Evolutionary conservation across 1,140 invertebrate genomes (phyloP), one percentile per base, ranked within the genome.

Genomic region (Macrocentrus cingulum): DNA sequence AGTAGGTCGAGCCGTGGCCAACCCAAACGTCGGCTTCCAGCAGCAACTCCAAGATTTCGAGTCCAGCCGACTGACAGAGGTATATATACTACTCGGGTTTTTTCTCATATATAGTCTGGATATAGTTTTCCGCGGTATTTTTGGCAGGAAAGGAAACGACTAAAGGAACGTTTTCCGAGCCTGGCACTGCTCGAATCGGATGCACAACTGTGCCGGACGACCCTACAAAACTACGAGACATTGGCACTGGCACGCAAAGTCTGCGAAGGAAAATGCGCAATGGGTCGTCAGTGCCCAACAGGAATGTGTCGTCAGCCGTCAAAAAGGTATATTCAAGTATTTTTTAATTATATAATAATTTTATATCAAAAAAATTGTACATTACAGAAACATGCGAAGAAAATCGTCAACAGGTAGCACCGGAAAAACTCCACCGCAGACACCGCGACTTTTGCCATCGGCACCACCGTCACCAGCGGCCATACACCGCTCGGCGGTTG

Each of bases 11-110:
- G 86, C 89, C 1, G 90, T 95, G 36, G 94, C 95, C 67, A 97
- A 96, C 83, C 95, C 95, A 6, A 98, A 98, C 80, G 86, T 91
- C 52, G 95, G 95, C 60, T 98, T 98, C 77, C 93, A 96, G 69
- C 88, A 89, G 64, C 95, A 98, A 77, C 83, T 98, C 25, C 91
- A 94, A 69, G 91, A 95, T 64, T 98, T 95, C 75, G 94, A 97
- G 77, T 85, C 85, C 22, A 88, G 87, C 64, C 86, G 88, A 66
- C 79, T 97, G 25, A 70, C 84, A 54, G 90, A 95, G 82, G 92
- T 39, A 39, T n/a, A n/a, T 39, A 39, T n/a, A n/a, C 13, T 11
- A n/a, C 11, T 8, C 7, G 11, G 15, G 6, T 7, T 7, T 34
- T 34, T 7, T 34, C 29, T 7, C 11, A 34, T 7, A 7, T 11